These are phyloP conservation scores for Crematogaster levior DNA, from an alignment of 2,888 invertebrate species.

Conservation along the genomic window DNA sequence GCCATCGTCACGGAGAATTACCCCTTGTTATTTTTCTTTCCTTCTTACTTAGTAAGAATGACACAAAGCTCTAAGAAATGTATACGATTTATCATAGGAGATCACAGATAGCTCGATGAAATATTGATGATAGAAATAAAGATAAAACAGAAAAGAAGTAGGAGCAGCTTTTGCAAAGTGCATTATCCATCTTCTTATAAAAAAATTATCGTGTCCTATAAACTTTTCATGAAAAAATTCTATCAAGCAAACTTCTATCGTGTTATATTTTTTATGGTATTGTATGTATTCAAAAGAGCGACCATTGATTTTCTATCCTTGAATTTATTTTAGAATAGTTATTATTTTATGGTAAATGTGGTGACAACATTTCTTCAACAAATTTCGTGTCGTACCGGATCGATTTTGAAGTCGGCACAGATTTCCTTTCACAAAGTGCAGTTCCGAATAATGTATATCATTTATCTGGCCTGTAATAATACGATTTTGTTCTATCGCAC, in stretches of 20 bases:
- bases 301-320: not conserved
- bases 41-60: not conserved
- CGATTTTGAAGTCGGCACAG: constrained; percentile 26
- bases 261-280: not conserved
- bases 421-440: constrained; percentile 46
- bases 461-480: constrained; percentile 42
- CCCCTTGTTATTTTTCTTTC: not conserved
- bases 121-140: constrained; percentile 20
- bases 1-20: not conserved
- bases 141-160: not conserved
- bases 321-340: not conserved
- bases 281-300: not conserved
- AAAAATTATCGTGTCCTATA: constrained; percentile 3
- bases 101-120: not conserved
- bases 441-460: constrained; percentile 44
- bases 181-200: not conserved
- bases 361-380: not conserved
- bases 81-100: not conserved
- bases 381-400: not conserved
- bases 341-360: not conserved
- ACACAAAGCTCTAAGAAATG: not conserved
- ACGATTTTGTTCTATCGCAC: constrained; percentile 35
- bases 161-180: not conserved
- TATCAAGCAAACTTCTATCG: not conserved
- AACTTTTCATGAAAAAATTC: constrained; percentile 11